phyloP scores from a whole-genome alignment of 2,113 vertebrate genomes.

The Macroglossus sobrinus region DNA sequence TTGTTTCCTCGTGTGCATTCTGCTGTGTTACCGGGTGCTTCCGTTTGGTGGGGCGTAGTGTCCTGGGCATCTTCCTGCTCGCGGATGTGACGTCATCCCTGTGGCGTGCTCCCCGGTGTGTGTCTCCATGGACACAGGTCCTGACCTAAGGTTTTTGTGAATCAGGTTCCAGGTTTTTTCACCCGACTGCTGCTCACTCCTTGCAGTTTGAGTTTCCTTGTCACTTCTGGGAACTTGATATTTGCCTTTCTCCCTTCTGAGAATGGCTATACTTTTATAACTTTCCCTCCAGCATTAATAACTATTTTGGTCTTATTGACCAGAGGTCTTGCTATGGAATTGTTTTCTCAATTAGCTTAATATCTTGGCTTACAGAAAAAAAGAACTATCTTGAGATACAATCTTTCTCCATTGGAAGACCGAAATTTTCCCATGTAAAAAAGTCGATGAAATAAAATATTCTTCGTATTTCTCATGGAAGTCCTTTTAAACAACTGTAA shows the following conservation, averaged over 20 bases:
- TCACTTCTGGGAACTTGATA: not conserved
- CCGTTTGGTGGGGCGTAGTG: accelerated
- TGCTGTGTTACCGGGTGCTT: not conserved
- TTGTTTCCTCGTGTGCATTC: not conserved
- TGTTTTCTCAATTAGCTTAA: not conserved
- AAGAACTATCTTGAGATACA: not conserved
- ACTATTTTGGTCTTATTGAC: not conserved
- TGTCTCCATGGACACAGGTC: accelerated
- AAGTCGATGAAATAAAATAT: not conserved
- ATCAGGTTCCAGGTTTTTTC: accelerated
- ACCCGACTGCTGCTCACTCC: accelerated
- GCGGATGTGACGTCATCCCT: accelerated
- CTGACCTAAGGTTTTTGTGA: no score
- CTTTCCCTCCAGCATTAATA: not conserved
- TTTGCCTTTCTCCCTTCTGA: not conserved
- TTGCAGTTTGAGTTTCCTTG: not conserved
- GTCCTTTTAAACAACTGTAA: not conserved
- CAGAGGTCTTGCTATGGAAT: not conserved
- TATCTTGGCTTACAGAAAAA: not conserved
- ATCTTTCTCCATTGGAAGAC: not conserved
- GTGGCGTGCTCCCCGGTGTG: not conserved
- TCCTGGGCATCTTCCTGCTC: not conserved
- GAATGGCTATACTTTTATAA: not conserved
- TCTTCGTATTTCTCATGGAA: not conserved
- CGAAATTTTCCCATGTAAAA: not conserved